Conservation (phyloP, 1,140 invertebrate genomes). For the Diabrotica undecimpunctata region DNA sequence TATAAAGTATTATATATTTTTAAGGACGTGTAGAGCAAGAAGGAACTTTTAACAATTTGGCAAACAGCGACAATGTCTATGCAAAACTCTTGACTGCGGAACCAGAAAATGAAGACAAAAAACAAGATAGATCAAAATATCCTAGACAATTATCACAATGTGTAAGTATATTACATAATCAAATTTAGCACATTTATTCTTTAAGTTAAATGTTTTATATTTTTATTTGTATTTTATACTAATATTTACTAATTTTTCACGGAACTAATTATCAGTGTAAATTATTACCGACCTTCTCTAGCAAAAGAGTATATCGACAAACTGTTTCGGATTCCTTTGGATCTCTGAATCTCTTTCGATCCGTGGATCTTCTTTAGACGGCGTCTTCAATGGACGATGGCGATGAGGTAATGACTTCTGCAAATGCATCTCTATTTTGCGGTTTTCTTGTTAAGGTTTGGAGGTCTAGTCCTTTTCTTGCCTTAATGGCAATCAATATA, state of each 20-base stretch:
- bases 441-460: no score
- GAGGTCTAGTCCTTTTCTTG: no score
- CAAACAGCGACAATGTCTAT: constrained; percentile 44
- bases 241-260: background rate
- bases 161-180: constrained; percentile 52
- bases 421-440: no score
- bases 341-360: no score
- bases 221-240: background rate
- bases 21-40: constrained; percentile 56
- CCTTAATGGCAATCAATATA: no score
- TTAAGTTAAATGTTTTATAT: background rate
- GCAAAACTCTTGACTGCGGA: constrained; percentile 43
- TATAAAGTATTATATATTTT: background rate
- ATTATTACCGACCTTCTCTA: no score
- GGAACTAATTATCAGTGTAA: no score
- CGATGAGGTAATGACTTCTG: no score
- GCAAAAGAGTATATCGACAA: no score
- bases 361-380: no score
- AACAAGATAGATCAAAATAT: constrained; percentile 25
- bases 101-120: constrained; percentile 36
- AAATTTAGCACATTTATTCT: background rate
- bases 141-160: constrained; percentile 34
- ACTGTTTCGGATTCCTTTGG: no score
- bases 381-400: no score
- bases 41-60: constrained; percentile 64